These are phyloP conservation scores for Pseudomugil gertrudae DNA, from an alignment of 2,797 vertebrate species.

Conservation along the genomic window DNA sequence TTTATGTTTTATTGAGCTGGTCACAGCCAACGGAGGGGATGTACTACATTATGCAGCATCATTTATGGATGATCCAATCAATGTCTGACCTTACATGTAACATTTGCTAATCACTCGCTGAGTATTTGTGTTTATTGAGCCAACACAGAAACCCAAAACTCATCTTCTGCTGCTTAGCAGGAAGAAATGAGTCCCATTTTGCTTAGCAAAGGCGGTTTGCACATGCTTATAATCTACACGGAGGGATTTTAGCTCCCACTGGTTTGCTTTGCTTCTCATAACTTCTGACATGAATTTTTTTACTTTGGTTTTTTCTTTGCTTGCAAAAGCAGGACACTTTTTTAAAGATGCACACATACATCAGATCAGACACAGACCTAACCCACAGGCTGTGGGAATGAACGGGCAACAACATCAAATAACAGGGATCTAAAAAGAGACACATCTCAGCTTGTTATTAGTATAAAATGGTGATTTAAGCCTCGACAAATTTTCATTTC, in stretches of 20 bases:
- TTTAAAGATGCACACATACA: slow-evolving; percentile 15
- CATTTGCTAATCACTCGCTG: slow-evolving; percentile 56
- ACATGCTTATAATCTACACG: slow-evolving; percentile 31
- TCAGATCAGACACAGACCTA: neutral
- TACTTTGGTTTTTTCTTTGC: neutral
- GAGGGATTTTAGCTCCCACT: slow-evolving; percentile 26
- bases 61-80: slow-evolving; percentile 80
- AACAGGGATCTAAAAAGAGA: slow-evolving; percentile 9
- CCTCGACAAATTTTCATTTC: slow-evolving; percentile 17
- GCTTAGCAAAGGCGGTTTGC: slow-evolving; percentile 12
- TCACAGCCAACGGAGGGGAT: slow-evolving; percentile 63
- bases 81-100: slow-evolving; percentile 50
- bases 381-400: slow-evolving; percentile 10
- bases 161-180: neutral
- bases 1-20: slow-evolving; percentile 80
- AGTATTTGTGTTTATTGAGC: neutral
- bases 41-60: slow-evolving; percentile 81
- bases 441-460: slow-evolving; percentile 6
- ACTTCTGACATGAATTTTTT: slow-evolving; percentile 41
- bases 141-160: neutral
- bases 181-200: slow-evolving; percentile 18
- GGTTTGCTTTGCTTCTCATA: slow-evolving; percentile 53
- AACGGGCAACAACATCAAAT: neutral
- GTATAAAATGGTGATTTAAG: slow-evolving; percentile 32
- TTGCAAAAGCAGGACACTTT: neutral